Percentiles rank a stretch among this genome's conserved stretches.
phyloP scores from a whole-genome alignment of 1,140 invertebrate species.

The Zaprionus ornatus region DNA sequence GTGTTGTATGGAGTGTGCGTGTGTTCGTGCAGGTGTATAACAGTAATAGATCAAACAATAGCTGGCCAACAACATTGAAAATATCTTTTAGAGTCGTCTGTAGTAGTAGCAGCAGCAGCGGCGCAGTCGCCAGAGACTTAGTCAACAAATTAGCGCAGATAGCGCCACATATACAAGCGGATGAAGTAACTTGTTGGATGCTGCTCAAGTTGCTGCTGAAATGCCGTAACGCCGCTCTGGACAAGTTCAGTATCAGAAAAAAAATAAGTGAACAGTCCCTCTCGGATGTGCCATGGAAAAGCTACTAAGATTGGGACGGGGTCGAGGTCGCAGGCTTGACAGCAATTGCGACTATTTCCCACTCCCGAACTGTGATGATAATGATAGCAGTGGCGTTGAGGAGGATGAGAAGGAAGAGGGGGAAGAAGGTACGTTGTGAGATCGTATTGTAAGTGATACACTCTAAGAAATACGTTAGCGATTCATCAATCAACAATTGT shows the following conservation, averaged over 20 bases:
- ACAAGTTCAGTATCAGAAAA: neutral
- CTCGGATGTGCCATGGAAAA: slow-evolving; percentile 33
- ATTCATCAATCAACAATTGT: neutral
- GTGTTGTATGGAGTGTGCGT: neutral
- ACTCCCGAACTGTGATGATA: slow-evolving; percentile 46
- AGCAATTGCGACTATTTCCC: slow-evolving; percentile 45
- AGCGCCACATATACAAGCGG: slow-evolving; percentile 33
- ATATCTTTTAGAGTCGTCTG: neutral
- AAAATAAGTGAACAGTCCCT: neutral
- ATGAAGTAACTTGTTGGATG: slow-evolving; percentile 19
- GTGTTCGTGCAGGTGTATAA: neutral
- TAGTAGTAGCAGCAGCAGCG: neutral
- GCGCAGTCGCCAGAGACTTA: slow-evolving; percentile 2
- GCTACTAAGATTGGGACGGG: slow-evolving; percentile 16
- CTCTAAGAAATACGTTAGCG: neutral
- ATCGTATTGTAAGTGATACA: neutral
- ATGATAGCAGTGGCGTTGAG: slow-evolving; percentile 11
- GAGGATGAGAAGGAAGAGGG: neutral
- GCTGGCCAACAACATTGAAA: slow-evolving; percentile 16
- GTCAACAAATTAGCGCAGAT: slow-evolving; percentile 38
- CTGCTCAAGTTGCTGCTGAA: neutral
- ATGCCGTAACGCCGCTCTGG: slow-evolving; percentile 16
- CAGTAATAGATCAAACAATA: slow-evolving; percentile 36
- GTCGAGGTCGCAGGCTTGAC: slow-evolving; percentile 17
- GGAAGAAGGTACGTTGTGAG: slow-evolving; percentile 51